Evolutionary conservation across 2,797 vertebrate species (phyloP).

Genomic region (Megalops cyprinoides): DNA sequence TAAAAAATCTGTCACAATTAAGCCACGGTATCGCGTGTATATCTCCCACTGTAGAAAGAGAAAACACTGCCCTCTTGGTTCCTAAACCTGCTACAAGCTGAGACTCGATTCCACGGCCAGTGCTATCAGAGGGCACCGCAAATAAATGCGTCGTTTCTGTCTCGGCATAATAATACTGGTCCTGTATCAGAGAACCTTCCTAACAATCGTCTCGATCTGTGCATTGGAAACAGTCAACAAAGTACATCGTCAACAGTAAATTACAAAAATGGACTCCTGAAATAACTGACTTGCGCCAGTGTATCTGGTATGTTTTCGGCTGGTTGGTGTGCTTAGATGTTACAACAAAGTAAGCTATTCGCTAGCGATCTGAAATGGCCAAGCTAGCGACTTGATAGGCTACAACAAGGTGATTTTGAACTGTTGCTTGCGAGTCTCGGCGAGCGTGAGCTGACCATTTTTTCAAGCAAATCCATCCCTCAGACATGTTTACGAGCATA

Average conservation of each 20-base stretch:
- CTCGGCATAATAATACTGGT: not conserved
- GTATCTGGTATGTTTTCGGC: not conserved
- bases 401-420: not conserved
- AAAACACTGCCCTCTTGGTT: constrained; percentile 68
- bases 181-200: not conserved
- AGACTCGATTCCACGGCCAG: not conserved
- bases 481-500: not conserved
- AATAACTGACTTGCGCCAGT: not conserved
- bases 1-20: not conserved
- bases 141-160: not conserved
- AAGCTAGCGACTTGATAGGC: not conserved
- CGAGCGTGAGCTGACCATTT: not conserved
- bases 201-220: not conserved
- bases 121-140: not conserved
- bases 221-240: not conserved
- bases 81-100: constrained; percentile 50
- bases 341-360: not conserved
- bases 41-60: constrained; percentile 40
- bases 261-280: not conserved
- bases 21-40: not conserved
- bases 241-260: not conserved
- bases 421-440: not conserved
- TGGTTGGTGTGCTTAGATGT: not conserved
- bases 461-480: not conserved
- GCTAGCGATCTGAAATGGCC: not conserved